Evolutionary conservation across 2,113 vertebrate genomes (phyloP).

Genomic region (Heterocephalus glaber): DNA sequence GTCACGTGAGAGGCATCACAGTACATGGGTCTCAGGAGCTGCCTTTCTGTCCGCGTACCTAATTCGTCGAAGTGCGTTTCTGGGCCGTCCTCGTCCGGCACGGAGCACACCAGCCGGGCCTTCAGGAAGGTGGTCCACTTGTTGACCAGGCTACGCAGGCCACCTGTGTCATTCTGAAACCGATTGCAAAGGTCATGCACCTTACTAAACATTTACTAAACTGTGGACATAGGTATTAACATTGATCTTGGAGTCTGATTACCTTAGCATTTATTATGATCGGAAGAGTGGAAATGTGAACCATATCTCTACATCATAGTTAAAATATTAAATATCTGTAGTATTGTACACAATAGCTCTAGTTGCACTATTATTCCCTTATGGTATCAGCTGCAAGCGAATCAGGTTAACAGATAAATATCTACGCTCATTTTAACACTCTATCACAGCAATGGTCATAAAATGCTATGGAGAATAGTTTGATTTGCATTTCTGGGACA

Average conservation of each 20-base stretch:
- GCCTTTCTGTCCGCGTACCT: conserved; percentile 83
- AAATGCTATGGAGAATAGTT: background rate
- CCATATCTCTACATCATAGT: background rate
- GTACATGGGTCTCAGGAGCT: background rate
- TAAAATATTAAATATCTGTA: background rate
- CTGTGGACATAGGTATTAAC: background rate
- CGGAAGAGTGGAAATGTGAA: background rate
- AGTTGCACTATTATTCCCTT: background rate
- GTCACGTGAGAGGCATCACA: background rate
- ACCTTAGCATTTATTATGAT: background rate
- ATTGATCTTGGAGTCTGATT: background rate
- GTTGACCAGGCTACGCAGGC: conserved; percentile 97
- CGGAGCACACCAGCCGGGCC: conserved; percentile 96
- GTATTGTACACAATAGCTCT: background rate
- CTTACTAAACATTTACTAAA: background rate
- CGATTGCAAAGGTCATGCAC: conserved; percentile 64
- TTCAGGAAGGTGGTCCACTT: conserved; percentile 99
- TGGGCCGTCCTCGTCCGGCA: conserved; percentile 95
- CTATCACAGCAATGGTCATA: background rate
- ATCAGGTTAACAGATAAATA: background rate
- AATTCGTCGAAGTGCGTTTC: conserved; percentile 98
- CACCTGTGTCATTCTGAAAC: conserved; percentile 96
- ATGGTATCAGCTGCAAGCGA: background rate
- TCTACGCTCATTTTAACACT: background rate
- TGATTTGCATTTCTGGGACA: background rate